A percentile compares a stretch with the other conserved stretches of the same genome.
phyloP scores from a whole-genome alignment of 1,140 invertebrate species.

The Ceratosolen fusciceps region DNA sequence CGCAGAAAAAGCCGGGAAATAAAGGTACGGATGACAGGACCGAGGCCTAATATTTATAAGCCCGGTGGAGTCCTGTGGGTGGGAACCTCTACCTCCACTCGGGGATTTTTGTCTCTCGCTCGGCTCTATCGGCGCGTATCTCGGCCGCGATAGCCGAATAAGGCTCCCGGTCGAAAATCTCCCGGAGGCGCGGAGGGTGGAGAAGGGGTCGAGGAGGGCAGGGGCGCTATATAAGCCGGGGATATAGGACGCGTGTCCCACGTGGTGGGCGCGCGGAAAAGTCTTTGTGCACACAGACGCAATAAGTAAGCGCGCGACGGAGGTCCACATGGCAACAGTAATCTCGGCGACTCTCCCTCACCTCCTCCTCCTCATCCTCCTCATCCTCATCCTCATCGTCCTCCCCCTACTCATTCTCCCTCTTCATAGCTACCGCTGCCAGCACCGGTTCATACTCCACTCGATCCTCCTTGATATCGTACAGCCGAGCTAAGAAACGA shows the following conservation, averaged over 20 bases:
- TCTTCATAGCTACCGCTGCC: not conserved
- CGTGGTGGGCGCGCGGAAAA: slow-evolving; percentile 41
- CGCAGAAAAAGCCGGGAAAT: too few relatives aligned
- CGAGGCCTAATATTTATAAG: too few relatives aligned
- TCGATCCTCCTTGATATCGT: not conserved
- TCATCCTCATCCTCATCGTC: slow-evolving; percentile 29
- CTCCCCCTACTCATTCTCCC: not conserved
- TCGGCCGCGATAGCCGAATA: not conserved
- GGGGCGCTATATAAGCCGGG: not conserved
- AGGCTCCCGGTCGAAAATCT: not conserved
- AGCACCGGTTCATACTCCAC: slow-evolving; percentile 2
- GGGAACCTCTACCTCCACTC: too few relatives aligned
- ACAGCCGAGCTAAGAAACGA: not conserved
- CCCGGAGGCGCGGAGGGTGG: too few relatives aligned
- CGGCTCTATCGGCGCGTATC: not conserved
- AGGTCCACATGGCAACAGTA: slow-evolving; percentile 63
- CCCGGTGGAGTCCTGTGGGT: too few relatives aligned
- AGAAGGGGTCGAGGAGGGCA: not conserved
- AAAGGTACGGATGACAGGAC: too few relatives aligned
- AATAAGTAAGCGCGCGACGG: not conserved
- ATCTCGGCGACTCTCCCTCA: slow-evolving; percentile 50
- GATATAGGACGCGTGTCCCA: not conserved
- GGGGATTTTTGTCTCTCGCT: not conserved
- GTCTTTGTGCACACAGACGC: slow-evolving; percentile 5
- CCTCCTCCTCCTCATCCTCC: slow-evolving; percentile 35